These are phyloP conservation scores for Sanderia malayensis DNA, from an alignment of 30 jellyfish, hydroid and myxozoan genomes.

Conservation along the genomic window DNA sequence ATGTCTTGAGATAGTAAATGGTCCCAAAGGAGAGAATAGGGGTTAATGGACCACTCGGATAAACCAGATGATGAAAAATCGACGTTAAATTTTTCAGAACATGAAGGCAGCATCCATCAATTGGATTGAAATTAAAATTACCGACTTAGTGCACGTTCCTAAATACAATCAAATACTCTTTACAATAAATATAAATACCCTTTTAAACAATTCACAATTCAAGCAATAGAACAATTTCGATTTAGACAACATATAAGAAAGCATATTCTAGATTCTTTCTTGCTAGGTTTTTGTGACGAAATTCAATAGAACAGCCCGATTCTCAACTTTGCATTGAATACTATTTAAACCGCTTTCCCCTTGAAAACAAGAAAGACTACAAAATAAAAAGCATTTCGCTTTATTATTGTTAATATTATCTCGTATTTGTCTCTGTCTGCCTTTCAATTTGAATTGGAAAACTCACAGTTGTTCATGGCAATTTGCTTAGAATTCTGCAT, in stretches of 20 bases:
- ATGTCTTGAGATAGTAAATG: no score
- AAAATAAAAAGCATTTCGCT: constrained; percentile 17
- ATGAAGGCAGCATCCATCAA: no score
- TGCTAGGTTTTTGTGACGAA: background rate
- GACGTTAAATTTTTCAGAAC: no score
- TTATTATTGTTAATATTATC: constrained; percentile 67
- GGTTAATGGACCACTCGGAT: no score
- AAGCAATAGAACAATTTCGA: background rate
- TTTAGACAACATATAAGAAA: background rate
- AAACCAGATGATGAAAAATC: no score
- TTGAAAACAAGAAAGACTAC: background rate
- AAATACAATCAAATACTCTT: no score
- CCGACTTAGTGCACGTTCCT: no score
- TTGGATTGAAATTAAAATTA: no score
- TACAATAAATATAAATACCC: background rate
- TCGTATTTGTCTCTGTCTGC: constrained; percentile 36
- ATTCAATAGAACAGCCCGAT: background rate
- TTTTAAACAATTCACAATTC: background rate
- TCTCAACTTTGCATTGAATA: background rate
- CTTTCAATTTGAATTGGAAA: no score
- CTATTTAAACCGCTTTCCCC: background rate
- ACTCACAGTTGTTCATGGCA: background rate
- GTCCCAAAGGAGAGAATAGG: no score
- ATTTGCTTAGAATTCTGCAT: background rate
- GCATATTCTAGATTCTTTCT: background rate